phyloP scores from a whole-genome alignment of 2,888 invertebrate genomes.

The Catocala fraxini region DNA sequence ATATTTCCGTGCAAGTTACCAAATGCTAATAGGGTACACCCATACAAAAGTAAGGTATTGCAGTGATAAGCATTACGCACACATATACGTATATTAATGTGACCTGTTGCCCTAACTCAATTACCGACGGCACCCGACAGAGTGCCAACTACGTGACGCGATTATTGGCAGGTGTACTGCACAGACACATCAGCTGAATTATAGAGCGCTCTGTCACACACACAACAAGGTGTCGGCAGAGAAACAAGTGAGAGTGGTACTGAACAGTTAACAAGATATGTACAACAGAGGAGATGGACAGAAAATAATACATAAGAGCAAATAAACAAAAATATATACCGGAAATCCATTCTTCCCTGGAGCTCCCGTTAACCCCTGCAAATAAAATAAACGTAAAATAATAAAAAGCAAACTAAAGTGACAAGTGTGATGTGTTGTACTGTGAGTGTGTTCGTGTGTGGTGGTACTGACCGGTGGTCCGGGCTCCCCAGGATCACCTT shows the following conservation, averaged over 20 bases:
- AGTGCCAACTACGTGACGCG: too few relatives aligned
- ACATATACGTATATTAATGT: too few relatives aligned
- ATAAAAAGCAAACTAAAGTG: conserved; percentile 49
- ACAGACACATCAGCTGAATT: neutral
- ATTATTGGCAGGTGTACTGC: neutral
- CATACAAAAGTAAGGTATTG: too few relatives aligned
- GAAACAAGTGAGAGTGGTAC: neutral
- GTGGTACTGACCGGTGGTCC: conserved; percentile 92
- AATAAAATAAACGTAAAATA: conserved; percentile 59
- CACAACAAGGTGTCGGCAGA: too few relatives aligned
- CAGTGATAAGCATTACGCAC: too few relatives aligned
- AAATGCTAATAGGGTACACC: too few relatives aligned
- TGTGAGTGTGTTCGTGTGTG: neutral
- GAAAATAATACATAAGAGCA: conserved; percentile 54
- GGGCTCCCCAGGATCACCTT: conserved; percentile 94
- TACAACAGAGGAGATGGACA: conserved; percentile 40
- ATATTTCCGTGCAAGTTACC: too few relatives aligned
- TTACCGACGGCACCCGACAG: too few relatives aligned
- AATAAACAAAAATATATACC: conserved; percentile 87
- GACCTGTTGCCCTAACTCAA: too few relatives aligned
- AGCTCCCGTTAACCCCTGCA: conserved; percentile 93
- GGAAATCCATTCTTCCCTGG: conserved; percentile 97
- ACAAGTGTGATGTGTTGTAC: conserved; percentile 1
- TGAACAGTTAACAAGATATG: conserved; percentile 23
- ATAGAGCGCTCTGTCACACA: neutral